phyloP scores from a whole-genome alignment of 2,113 vertebrate genomes.

The Anolis sagrei region DNA sequence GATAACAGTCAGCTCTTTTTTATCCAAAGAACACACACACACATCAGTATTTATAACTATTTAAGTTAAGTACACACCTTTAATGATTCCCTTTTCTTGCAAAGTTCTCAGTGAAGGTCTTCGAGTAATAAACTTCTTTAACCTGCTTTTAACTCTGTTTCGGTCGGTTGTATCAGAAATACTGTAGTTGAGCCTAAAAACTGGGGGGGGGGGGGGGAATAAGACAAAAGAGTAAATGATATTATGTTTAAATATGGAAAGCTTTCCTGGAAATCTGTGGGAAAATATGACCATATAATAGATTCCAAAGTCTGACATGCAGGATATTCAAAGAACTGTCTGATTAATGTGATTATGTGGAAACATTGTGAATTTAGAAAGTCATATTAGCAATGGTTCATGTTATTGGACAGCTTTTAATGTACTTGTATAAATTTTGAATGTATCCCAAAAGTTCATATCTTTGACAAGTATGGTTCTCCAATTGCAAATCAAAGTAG shows the following conservation, averaged over 20 bases:
- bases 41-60: background rate
- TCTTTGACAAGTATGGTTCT: constrained; percentile 47
- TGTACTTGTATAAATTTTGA: constrained; percentile 58
- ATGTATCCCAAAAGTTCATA: constrained; percentile 47
- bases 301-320: constrained; percentile 33
- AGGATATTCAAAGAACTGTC: constrained; percentile 39
- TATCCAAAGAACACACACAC: background rate
- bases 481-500: background rate
- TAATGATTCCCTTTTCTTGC: constrained; percentile 91
- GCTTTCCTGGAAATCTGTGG: background rate
- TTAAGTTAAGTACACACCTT: constrained; percentile 77
- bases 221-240: constrained; percentile 28
- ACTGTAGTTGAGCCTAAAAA: constrained; percentile 89
- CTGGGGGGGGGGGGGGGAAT: constrained; percentile 64
- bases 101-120: constrained; percentile 89
- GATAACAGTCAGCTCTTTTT: background rate
- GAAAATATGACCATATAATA: constrained; percentile 14
- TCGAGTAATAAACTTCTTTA: constrained; percentile 91
- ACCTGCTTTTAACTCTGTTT: constrained; percentile 85
- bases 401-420: constrained; percentile 57
- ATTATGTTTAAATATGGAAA: background rate
- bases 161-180: constrained; percentile 86
- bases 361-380: constrained; percentile 39
- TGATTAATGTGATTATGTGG: constrained; percentile 57
- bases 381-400: constrained; percentile 54